phyloP scores from a whole-genome alignment of 2,113 vertebrate genomes.

The Meleagris gallopavo region DNA sequence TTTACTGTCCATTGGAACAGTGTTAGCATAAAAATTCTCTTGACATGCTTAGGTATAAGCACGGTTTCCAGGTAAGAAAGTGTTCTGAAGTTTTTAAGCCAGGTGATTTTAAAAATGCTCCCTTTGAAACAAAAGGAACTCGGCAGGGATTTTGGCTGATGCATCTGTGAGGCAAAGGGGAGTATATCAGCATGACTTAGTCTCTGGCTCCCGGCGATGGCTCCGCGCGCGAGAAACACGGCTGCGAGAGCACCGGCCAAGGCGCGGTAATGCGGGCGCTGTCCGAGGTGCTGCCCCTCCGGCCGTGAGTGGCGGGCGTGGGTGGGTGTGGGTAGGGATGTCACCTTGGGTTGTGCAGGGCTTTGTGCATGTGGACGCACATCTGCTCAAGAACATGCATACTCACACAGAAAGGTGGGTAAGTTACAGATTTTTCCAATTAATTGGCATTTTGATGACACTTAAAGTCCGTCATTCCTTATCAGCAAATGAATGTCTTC shows the following conservation, averaged over 20 bases:
- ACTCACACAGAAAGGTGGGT: not conserved
- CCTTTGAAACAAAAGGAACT: not conserved
- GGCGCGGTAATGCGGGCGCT: slow-evolving; percentile 70
- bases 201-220: rapidly evolving
- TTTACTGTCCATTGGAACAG: not conserved
- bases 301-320: not conserved
- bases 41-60: not conserved
- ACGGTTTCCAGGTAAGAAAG: not conserved
- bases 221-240: rapidly evolving
- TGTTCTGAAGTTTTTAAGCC: not conserved
- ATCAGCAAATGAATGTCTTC: not conserved
- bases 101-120: not conserved
- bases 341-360: too few relatives aligned
- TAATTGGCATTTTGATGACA: not conserved
- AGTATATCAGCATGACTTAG: rapidly evolving
- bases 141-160: rapidly evolving
- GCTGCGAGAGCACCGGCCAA: not conserved
- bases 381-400: not conserved
- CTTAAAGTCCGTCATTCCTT: not conserved
- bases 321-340: not conserved
- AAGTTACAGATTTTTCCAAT: not conserved
- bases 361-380: not conserved
- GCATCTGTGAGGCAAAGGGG: rapidly evolving
- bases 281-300: slow-evolving; percentile 88
- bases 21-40: not conserved